These are phyloP conservation scores for Muscidifurax raptorellus DNA, from an alignment of 1,140 invertebrate genomes.

Conservation along the genomic window DNA sequence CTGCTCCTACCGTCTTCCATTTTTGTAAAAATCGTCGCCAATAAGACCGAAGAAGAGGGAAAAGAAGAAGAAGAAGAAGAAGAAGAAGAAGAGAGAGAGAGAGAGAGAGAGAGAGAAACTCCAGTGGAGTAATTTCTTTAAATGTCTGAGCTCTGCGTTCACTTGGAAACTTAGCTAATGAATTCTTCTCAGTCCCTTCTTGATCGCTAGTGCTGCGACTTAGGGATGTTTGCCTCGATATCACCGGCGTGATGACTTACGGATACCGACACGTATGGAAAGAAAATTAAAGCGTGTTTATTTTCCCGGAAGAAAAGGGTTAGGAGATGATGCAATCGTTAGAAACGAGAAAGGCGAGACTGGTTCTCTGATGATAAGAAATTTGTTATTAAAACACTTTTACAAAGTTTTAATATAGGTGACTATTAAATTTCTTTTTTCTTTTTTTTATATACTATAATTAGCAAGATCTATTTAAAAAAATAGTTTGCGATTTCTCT, in stretches of 20 bases:
- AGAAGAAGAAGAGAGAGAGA: background rate
- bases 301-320: background rate
- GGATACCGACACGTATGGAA: background rate
- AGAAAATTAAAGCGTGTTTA: background rate
- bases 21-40: background rate
- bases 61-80: no score
- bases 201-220: background rate
- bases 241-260: background rate
- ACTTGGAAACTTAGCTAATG: slow-evolving; percentile 52
- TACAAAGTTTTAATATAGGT: no score
- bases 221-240: background rate
- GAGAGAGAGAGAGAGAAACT: background rate
- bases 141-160: slow-evolving; percentile 27
- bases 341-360: no score
- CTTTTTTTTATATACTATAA: no score
- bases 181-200: slow-evolving; percentile 45
- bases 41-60: background rate
- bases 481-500: no score
- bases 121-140: slow-evolving; percentile 45
- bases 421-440: no score
- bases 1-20: background rate
- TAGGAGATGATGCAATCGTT: no score
- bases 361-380: no score
- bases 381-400: no score
- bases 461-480: no score